Conservation (phyloP, 2,113 vertebrate genomes). For the Chrysochloris asiatica region DNA sequence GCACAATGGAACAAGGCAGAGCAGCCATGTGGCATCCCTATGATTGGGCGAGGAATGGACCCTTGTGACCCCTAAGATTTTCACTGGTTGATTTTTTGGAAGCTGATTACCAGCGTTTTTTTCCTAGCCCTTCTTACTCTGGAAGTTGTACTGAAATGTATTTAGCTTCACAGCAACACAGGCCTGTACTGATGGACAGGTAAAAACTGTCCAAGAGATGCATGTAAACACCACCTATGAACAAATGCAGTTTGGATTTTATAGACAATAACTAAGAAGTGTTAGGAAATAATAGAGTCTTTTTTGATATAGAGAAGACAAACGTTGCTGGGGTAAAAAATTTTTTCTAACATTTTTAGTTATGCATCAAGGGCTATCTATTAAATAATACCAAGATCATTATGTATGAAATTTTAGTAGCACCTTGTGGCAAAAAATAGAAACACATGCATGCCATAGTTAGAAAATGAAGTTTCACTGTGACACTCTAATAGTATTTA, state of each 20-base stretch:
- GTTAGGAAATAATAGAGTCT: not conserved
- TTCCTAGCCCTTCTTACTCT: no score
- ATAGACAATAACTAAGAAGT: not conserved
- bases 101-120: no score
- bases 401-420: not conserved
- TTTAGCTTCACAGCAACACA: no score
- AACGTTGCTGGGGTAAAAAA: not conserved
- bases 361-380: not conserved
- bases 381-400: not conserved
- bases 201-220: no score
- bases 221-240: not conserved
- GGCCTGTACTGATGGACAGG: no score
- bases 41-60: no score
- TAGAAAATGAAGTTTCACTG: not conserved
- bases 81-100: no score
- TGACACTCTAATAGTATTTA: not conserved
- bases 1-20: no score
- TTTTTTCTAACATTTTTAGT: not conserved
- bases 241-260: not conserved
- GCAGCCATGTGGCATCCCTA: no score
- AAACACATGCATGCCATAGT: no score
- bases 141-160: no score
- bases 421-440: not conserved
- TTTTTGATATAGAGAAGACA: conserved; percentile 8
- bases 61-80: no score